Evolutionary conservation across 2,888 invertebrate species (phyloP).

Genomic region (Aspidiotus rigidus): DNA sequence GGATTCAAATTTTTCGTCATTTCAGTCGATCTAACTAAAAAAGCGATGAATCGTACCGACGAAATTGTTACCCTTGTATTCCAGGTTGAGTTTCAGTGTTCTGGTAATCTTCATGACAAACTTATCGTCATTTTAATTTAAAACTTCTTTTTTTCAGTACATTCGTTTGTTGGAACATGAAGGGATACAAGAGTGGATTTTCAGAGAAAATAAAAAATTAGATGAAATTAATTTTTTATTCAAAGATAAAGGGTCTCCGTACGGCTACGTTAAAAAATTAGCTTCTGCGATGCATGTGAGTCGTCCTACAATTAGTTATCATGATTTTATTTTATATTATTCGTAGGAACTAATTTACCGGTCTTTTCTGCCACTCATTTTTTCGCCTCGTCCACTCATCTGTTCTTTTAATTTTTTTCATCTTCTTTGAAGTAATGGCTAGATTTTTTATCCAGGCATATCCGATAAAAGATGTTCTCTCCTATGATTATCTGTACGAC

Average conservation of each 20-base stretch:
- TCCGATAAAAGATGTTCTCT: constrained; percentile 71
- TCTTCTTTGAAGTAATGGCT: neutral
- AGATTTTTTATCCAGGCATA: constrained; percentile 49
- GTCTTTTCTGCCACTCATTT: no score
- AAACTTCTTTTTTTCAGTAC: constrained; percentile 35
- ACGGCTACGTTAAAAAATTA: constrained; percentile 56
- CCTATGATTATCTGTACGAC: constrained; percentile 63
- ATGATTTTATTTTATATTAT: no score
- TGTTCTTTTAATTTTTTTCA: no score
- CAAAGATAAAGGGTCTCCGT: constrained; percentile 75
- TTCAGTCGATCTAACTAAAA: constrained; percentile 80
- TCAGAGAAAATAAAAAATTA: constrained; percentile 77
- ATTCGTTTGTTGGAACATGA: constrained; percentile 38
- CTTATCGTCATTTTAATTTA: neutral
- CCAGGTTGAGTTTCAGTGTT: constrained; percentile 44
- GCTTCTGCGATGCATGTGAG: constrained; percentile 59
- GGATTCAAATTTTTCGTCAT: constrained; percentile 87
- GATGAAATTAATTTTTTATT: constrained; percentile 74
- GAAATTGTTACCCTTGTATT: constrained; percentile 79
- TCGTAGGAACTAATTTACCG: no score
- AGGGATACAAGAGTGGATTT: constrained; percentile 77
- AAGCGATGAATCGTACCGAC: constrained; percentile 78
- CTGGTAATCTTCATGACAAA: no score
- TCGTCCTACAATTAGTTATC: neutral
- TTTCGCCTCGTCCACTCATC: no score